Base-by-base conservation (phyloP, 2,113 vertebrate genomes). In the Forbesichthys agassizii region DNA sequence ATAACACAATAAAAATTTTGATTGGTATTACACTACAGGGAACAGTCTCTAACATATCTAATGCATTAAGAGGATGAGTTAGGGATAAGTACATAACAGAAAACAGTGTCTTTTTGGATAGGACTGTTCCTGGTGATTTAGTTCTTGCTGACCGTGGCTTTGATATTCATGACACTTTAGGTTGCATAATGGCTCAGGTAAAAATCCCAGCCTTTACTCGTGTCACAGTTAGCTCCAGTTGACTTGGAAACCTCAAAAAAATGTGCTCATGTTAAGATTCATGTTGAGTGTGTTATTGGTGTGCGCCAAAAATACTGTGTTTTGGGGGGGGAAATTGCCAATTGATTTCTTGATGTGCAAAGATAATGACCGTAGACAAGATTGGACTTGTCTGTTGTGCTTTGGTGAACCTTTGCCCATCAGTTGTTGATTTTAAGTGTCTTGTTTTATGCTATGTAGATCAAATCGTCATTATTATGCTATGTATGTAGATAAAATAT, bases 121-220 rank as follows among this genome's bases (percentile, higher is more conserved):
- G 55, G 9, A 11, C 18, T 11, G 5, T 66, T 52, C 64, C 64
- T n/a, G 66, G 66, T 48, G 66, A 68, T 68, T 59, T 68, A 48
- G 55, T 53, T 20, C 1, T 20, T 20, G 20, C 20, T 20, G 20
- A 20, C 20, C 1, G 20, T 20, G 20, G 20, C 20, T 20, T 20
- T 20, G 1, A 20, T 20, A 20, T 20, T 20, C 20, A 20, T 1
- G 20, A 20, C 20, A 20, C 20, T 20, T 20, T 52, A 49, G 20
- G 20, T 27, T 27, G 20, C 20, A 27, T 27, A 27, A 27, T 27
- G 48, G 52, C 3, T 42, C 48, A 16, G 14, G 33, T 55, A n/a
- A 27, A 55, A 27, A 66, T 58, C 10, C 49, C 64, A 6, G 20
- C 33, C 18, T 48, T 33, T 36, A 52, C 20, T 16, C 10, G 9